Evolutionary conservation across 2,888 invertebrate species (phyloP), one percentile per base, ranked within the genome.

Genomic region (Cephus spinipes): DNA sequence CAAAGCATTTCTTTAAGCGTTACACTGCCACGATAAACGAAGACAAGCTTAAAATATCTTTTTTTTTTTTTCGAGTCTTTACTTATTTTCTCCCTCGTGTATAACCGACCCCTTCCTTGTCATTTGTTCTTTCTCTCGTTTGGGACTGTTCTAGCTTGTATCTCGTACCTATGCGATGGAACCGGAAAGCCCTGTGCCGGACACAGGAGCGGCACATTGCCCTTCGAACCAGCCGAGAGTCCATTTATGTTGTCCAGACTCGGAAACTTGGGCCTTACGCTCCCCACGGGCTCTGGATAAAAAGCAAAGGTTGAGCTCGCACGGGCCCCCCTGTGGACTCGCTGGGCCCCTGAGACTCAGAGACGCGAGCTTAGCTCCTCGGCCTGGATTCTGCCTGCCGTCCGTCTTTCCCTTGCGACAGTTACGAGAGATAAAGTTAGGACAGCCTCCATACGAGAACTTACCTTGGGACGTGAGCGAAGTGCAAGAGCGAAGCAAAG

Each of bases 111-210:
- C 0, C 55, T 55, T 55, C 55, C 23, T 23, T 55, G 23, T 23
- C 9, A 0, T 6, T 15, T 55, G 55, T 55, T 55, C 55, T 55
- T 55, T 55, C 55, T 55, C 55, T 55, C 55, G 55, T 23, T 55
- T 55, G 55, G 55, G 23, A 23, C 55, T 55, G 23, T 55, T 55
- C 55, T 55, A 23, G 55, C 55, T 55, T 55, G 23, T 55, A 55
- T 31, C 71, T 71, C 71, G 32, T 82, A 79, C 82, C 83, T 74
- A 80, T 32, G 79, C 77, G 77, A 75, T 76, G 81, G 85, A 83
- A 86, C 84, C 80, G 95, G 95, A 91, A 93, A 95, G 86, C 95
- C 95, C 92, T 95, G 95, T 85, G 95, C 94, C 76, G 94, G 93
- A 89, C 95, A 95, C 81, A 95, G 92, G 79, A 95, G 88, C 77